Base-by-base conservation (phyloP, 2,888 invertebrate genomes). In the Scelioninae gen. 1 region DNA sequence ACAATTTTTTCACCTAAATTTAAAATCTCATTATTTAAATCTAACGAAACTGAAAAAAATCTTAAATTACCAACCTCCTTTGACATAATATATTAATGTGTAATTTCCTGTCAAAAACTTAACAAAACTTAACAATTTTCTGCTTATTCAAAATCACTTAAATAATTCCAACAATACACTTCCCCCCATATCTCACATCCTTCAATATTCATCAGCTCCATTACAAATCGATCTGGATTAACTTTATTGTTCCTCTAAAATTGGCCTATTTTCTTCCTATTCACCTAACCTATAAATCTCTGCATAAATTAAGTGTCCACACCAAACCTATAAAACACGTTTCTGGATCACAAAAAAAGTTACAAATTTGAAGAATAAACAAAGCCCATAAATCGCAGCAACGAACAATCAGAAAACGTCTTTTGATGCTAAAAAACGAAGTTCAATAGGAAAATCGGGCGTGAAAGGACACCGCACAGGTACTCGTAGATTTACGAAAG, bases 381-480 rank as follows among this genome's bases (percentile, higher is more conserved):
- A 45, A 56, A 43, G 45, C 11, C 56, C 55, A 55, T 68, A 55
- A 55, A 68, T 68, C 55, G 68, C 31, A 11, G 31, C 16, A 31
- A 31, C 68, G 38, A 29, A 51, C 66, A 51, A 53, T 53, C n/a
- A n/a, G n/a, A n/a, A n/a, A n/a, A n/a, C n/a, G n/a, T n/a, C n/a
- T n/a, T n/a, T n/a, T n/a, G 45, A 5, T 9, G 5, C 31, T 0
- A 13, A 13, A 45, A 8, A 13, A 45, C n/a, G 15, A 7, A 16
- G 32, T 0, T 15, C 45, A 10, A 13, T 29, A 16, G 38, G 43
- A 43, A 68, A 68, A 51, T 45, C 53, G 43, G 32, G 32, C 77
- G 55, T 69, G 62, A 77, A 69, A 63, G 23, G 55, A n/a, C n/a
- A n/a, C n/a, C n/a, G 43, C 16, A 65, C 74, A 74, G 74, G 63